Evolutionary conservation across 2,113 vertebrate species (phyloP).

Genomic region (Eolophus roseicapilla): DNA sequence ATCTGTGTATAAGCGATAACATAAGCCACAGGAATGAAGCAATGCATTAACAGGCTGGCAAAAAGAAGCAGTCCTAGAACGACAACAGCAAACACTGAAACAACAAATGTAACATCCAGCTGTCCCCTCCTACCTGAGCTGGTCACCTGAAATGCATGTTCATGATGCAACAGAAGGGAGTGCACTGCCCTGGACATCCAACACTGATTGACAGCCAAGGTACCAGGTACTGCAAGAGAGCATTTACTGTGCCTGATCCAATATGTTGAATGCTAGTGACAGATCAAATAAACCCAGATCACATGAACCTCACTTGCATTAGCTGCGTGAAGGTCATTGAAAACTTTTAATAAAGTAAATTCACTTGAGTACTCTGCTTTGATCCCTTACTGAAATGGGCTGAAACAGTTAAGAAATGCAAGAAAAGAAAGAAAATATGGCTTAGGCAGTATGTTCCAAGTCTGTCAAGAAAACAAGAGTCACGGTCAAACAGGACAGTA

Average conservation of each 20-base stretch:
- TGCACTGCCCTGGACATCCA: not conserved
- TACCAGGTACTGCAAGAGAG: not conserved
- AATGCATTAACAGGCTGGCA: not conserved
- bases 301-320: not conserved
- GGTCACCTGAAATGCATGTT: not conserved
- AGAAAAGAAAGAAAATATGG: not conserved
- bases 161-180: accelerated
- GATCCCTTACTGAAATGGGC: not conserved
- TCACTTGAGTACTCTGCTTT: not conserved
- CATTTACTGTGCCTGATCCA: not conserved
- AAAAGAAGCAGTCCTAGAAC: not conserved
- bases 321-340: not conserved
- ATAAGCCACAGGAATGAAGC: not conserved
- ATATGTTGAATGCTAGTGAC: not conserved
- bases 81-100: not conserved
- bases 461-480: not conserved
- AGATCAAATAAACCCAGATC: not conserved
- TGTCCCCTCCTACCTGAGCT: not conserved
- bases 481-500: not conserved
- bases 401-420: not conserved
- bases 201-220: not conserved
- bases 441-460: not conserved
- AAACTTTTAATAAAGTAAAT: not conserved
- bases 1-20: slow-evolving; percentile 24
- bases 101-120: not conserved